Evolutionary conservation across 2,888 invertebrate genomes (phyloP).

Genomic region (Mactromeris polynyma): DNA sequence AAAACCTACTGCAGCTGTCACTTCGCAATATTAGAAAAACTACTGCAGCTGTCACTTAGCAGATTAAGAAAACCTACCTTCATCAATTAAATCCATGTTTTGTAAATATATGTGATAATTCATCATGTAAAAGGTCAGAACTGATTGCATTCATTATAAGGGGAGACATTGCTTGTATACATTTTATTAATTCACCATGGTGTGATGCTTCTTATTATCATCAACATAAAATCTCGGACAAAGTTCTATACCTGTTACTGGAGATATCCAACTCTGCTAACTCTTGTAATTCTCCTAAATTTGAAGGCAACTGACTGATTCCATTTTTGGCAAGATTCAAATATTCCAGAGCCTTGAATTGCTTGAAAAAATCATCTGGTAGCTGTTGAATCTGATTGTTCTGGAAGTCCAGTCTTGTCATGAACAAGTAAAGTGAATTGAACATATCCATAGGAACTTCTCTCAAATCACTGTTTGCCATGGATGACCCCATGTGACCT

Average conservation of each 20-base stretch:
- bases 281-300: conserved; percentile 41
- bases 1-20: too few relatives aligned
- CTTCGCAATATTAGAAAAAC: too few relatives aligned
- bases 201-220: too few relatives aligned
- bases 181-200: too few relatives aligned
- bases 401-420: conserved; percentile 75
- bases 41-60: too few relatives aligned
- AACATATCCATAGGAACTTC: conserved; percentile 61
- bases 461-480: conserved; percentile 58
- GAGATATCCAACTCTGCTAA: conserved; percentile 67
- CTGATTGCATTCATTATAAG: too few relatives aligned
- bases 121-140: too few relatives aligned
- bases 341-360: conserved; percentile 57
- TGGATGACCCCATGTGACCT: conserved; percentile 71
- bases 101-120: too few relatives aligned
- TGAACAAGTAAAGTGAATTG: conserved; percentile 56
- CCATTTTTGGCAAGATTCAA: conserved; percentile 76
- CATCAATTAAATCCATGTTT: too few relatives aligned
- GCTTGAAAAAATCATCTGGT: conserved; percentile 65
- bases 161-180: too few relatives aligned
- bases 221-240: too few relatives aligned
- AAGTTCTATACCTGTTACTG: conserved; percentile 59
- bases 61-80: too few relatives aligned
- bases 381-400: conserved; percentile 72
- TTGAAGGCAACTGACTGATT: conserved; percentile 65